Percentiles rank a stretch among this genome's conserved stretches.
Evolutionary conservation across 2,113 vertebrate species (phyloP).

Genomic region (Amia ocellicauda): DNA sequence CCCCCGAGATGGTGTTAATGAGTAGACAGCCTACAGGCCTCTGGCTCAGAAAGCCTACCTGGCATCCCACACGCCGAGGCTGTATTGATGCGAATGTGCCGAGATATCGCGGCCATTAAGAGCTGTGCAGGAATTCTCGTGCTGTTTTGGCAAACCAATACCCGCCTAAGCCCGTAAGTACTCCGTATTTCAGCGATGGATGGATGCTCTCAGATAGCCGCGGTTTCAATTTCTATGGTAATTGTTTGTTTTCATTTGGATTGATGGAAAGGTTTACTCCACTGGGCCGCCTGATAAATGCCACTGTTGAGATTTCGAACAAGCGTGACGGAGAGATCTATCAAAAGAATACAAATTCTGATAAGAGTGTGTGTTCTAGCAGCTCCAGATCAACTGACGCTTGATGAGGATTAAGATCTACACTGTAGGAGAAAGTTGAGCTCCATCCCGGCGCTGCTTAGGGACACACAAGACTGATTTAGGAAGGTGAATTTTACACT

Average conservation of each 20-base stretch:
- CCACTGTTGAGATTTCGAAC: conserved; percentile 5
- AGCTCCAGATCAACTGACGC: background rate
- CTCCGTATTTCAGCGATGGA: background rate
- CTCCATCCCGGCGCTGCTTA: conserved; percentile 6
- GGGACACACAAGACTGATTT: background rate
- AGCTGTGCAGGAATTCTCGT: too few relatives aligned
- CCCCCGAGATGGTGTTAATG: background rate
- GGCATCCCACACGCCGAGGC: background rate
- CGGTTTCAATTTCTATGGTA: background rate
- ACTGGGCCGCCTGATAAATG: conserved; percentile 6
- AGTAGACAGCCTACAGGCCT: background rate
- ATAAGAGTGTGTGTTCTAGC: background rate
- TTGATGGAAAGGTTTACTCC: conserved; percentile 10
- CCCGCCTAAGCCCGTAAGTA: background rate
- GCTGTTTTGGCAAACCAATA: too few relatives aligned
- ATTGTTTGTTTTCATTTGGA: conserved; percentile 2
- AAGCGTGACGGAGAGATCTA: conserved; percentile 16
- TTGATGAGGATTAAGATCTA: conserved; percentile 21
- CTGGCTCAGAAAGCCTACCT: conserved; percentile 1
- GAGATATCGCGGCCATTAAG: too few relatives aligned
- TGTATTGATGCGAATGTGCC: background rate
- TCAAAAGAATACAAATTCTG: conserved; percentile 6
- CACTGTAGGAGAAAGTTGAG: background rate
- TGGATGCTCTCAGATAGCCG: too few relatives aligned
- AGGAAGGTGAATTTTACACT: background rate